These are phyloP conservation scores for Ivindomyrus marchei DNA, from an alignment of 2,113 vertebrate species.

Conservation along the genomic window DNA sequence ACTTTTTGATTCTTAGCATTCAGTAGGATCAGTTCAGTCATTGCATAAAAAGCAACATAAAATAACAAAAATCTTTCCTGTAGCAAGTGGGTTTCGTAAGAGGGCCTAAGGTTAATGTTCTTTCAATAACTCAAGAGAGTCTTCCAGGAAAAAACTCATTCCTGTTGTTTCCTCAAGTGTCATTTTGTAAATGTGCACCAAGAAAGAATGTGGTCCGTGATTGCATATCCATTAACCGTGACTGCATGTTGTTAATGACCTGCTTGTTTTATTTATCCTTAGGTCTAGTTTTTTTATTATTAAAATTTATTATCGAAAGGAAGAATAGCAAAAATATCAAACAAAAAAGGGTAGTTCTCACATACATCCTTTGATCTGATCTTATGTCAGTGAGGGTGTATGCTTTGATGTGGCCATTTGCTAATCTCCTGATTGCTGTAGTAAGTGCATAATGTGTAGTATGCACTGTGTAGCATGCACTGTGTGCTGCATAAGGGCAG, in stretches of 20 bases:
- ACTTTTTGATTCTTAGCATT: not conserved
- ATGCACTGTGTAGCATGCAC: not conserved
- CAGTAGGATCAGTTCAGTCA: not conserved
- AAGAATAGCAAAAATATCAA: too few species aligned
- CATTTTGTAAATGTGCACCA: not conserved
- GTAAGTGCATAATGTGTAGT: not conserved
- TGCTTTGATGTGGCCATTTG: not conserved
- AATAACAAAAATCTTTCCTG: not conserved
- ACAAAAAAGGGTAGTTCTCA: not conserved
- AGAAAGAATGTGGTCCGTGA: not conserved
- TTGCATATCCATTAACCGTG: not conserved
- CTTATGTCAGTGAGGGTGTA: not conserved
- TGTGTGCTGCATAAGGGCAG: not conserved
- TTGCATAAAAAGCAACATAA: not conserved
- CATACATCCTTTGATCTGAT: not conserved
- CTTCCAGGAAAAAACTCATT: not conserved
- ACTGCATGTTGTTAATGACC: not conserved
- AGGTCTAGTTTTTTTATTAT: not conserved
- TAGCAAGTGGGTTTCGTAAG: not conserved
- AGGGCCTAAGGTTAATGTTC: not conserved
- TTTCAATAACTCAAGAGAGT: not conserved
- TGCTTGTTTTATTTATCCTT: not conserved
- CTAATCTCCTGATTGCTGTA: not conserved
- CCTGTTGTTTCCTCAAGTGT: not conserved
- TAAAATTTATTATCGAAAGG: not conserved